Percentiles rank a stretch among this genome's conserved stretches.
These are phyloP conservation scores for Temnothorax curvispinosus DNA, from an alignment of 1,140 invertebrate species.

Conservation along the genomic window DNA sequence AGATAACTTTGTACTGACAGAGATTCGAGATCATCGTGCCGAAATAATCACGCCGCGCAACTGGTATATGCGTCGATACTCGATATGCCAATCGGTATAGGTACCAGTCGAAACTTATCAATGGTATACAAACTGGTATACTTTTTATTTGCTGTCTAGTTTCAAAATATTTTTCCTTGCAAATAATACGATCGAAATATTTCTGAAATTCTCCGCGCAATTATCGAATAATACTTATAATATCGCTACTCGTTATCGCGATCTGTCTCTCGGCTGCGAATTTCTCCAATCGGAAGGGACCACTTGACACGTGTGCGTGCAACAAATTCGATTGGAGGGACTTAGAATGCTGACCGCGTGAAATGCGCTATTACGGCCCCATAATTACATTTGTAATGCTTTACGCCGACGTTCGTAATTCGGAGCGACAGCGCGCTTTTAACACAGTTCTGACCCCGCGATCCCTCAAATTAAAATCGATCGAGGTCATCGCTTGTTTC, in stretches of 20 bases:
- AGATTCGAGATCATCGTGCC: neutral
- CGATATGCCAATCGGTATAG: neutral
- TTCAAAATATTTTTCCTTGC: neutral
- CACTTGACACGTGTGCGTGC: neutral
- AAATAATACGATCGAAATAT: neutral
- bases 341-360: neutral
- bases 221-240: neutral
- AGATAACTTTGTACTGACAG: neutral
- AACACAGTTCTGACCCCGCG: neutral
- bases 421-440: neutral
- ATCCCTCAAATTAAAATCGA: conserved; percentile 17
- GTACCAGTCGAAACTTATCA: neutral
- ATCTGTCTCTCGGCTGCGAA: neutral
- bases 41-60: neutral
- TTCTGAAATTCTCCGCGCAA: neutral
- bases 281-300: neutral
- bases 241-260: too few species aligned
- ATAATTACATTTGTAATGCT: neutral
- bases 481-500: conserved; percentile 22
- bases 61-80: neutral
- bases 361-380: neutral
- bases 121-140: neutral
- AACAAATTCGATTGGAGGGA: neutral
- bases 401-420: neutral
- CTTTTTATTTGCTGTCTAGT: neutral